Evolutionary conservation across 2,888 invertebrate species (phyloP).

Genomic region (Acanthoscelides obtectus): DNA sequence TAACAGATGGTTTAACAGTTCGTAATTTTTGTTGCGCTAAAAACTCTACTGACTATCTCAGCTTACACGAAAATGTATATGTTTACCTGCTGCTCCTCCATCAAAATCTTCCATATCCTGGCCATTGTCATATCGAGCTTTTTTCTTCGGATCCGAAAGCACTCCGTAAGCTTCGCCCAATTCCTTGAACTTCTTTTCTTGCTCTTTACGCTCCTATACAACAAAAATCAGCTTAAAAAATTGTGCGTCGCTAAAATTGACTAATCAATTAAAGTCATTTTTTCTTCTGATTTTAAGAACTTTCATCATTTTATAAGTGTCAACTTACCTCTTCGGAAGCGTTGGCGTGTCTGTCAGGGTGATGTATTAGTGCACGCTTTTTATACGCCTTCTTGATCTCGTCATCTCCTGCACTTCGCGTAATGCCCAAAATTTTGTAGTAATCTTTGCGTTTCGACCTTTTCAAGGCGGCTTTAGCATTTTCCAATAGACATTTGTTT

Average conservation of each 20-base stretch:
- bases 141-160: conserved; percentile 86
- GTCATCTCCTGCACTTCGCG: conserved; percentile 77
- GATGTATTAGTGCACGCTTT: conserved; percentile 85
- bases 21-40: too few relatives aligned
- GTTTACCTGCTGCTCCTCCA: conserved; percentile 28
- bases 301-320: too few relatives aligned
- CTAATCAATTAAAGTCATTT: too few relatives aligned
- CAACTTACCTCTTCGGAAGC: conserved; percentile 62
- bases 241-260: too few relatives aligned
- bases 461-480: conserved; percentile 85
- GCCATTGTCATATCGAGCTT: conserved; percentile 85
- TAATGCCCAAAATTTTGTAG: conserved; percentile 88
- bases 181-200: conserved; percentile 93
- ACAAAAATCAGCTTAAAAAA: too few relatives aligned
- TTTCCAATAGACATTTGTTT: conserved; percentile 73
- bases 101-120: conserved; percentile 79
- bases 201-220: conserved; percentile 70
- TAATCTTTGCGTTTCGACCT: conserved; percentile 93
- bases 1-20: too few relatives aligned
- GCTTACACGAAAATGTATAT: too few relatives aligned
- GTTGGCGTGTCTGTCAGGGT: conserved; percentile 91
- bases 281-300: too few relatives aligned
- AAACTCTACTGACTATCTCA: too few relatives aligned
- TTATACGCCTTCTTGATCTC: conserved; percentile 94
- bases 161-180: conserved; percentile 94